Percentiles rank a stretch among this genome's conserved stretches.
phyloP scores from a whole-genome alignment of 2,888 invertebrate genomes.

The Andrena fulva region DNA sequence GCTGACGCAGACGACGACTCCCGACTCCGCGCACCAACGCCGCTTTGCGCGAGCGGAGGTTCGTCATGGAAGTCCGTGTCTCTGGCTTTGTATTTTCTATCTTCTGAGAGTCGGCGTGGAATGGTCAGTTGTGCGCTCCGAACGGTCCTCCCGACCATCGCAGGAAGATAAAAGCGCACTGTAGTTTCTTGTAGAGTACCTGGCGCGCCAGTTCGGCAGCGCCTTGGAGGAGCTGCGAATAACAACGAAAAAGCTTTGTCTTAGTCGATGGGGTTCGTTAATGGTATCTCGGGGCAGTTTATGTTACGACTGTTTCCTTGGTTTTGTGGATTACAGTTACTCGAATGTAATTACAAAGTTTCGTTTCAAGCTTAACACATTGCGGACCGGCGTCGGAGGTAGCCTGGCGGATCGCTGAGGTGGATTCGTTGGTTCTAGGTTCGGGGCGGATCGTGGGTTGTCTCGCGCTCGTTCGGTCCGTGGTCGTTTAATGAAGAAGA shows the following conservation, averaged over 20 bases:
- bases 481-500: not conserved
- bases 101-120: conserved; percentile 1
- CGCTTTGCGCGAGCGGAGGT: conserved; percentile 26
- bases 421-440: no score
- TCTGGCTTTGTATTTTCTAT: conserved; percentile 8
- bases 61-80: conserved; percentile 14
- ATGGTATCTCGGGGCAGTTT: not conserved
- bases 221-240: not conserved
- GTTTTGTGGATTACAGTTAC: not conserved
- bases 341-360: no score
- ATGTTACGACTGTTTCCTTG: not conserved
- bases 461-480: not conserved
- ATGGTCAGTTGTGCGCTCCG: not conserved
- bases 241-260: conserved; percentile 12
- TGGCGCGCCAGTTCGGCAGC: not conserved
- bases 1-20: conserved; percentile 16
- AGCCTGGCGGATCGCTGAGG: no score
- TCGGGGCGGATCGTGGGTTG: not conserved
- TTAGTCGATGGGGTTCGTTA: not conserved
- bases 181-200: conserved; percentile 3
- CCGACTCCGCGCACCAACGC: conserved; percentile 24
- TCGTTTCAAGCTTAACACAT: not conserved
- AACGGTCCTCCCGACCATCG: no score
- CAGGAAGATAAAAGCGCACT: not conserved
- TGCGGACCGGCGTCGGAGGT: no score